Base-by-base conservation (phyloP, 2,797 vertebrate genomes). In the Spinibarbus caldwelli region DNA sequence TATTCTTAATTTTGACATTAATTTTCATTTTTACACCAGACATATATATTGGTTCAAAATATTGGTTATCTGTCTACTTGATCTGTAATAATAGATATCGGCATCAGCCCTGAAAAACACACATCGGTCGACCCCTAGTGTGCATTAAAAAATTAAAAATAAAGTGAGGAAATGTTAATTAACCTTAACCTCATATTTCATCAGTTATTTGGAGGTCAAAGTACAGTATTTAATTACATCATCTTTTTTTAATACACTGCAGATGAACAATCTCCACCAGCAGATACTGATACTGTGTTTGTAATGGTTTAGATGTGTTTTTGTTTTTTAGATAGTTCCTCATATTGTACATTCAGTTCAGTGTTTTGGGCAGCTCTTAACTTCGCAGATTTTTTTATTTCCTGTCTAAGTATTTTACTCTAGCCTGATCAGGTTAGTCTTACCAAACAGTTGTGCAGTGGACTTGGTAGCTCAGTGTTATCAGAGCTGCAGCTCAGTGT, bases 191-290 rank as follows among this genome's bases (percentile, higher is more conserved):
- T 75, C 43, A 4, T 11, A 49, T 49, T 76, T 36, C 6, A 54
- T 36, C 21, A n/a, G 8, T 36, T 1, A 38, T 38, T 77, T 77
- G 19, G 47, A 54, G 47, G 10, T 75, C 21, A 34, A 4, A 2
- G 31, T 38, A 36, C 45, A 31, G 8, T 73, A 36, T 76, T 54
- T 49, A 72, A 47, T 29, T 45, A 29, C 23, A 43, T 10, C 38
- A 5, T 6, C 0, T 38, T 26, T 78, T 70, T 70, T 70, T 23
- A 6, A 43, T 31, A 62, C 26, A 34, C 41, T 36, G 54, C n/a
- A 64, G 38, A 83, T 5, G 23, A 77, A 75, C 45, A 9, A 75
- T 64, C 29, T 76, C 29, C 70, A 62, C 29, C 81, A 38, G 80
- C 49, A 81, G 52, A 43, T 31, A 59, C 57, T 14, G 29, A 54